Conservation (phyloP, 2,797 vertebrate genomes). For the Esox masquinongy region DNA sequence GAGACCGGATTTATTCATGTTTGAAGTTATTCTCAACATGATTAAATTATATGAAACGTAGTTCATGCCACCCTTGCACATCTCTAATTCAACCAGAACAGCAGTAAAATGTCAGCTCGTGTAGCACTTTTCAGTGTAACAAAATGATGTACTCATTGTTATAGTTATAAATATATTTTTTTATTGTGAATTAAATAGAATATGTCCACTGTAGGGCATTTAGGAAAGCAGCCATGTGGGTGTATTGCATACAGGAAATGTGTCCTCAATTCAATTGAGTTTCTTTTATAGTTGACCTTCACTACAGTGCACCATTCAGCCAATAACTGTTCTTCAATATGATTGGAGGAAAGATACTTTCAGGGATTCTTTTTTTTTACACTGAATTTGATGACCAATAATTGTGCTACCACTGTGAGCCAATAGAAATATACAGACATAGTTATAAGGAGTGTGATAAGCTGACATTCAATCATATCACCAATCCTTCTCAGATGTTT, state of each 20-base stretch:
- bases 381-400: slow-evolving; percentile 27
- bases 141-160: slow-evolving; percentile 13
- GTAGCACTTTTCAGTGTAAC: not conserved
- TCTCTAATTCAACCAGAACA: slow-evolving; percentile 10
- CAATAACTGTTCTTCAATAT: not conserved
- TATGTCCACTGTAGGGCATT: not conserved
- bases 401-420: slow-evolving; percentile 10
- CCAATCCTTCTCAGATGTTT: slow-evolving; percentile 39
- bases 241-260: not conserved
- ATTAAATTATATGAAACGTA: not conserved
- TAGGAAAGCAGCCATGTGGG: too few relatives aligned
- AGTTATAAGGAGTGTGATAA: slow-evolving; percentile 1
- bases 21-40: not conserved
- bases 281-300: not conserved
- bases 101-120: slow-evolving; percentile 9
- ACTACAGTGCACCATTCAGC: not conserved
- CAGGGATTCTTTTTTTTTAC: slow-evolving; percentile 34
- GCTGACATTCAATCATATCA: slow-evolving; percentile 33
- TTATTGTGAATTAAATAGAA: not conserved
- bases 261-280: not conserved
- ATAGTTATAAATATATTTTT: slow-evolving; percentile 10
- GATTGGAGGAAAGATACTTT: slow-evolving; percentile 17
- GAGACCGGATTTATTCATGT: not conserved
- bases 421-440: slow-evolving; percentile 1
- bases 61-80: not conserved